Evolutionary conservation across 2,797 vertebrate genomes (phyloP).

Genomic region (Calcarius lapponicus): DNA sequence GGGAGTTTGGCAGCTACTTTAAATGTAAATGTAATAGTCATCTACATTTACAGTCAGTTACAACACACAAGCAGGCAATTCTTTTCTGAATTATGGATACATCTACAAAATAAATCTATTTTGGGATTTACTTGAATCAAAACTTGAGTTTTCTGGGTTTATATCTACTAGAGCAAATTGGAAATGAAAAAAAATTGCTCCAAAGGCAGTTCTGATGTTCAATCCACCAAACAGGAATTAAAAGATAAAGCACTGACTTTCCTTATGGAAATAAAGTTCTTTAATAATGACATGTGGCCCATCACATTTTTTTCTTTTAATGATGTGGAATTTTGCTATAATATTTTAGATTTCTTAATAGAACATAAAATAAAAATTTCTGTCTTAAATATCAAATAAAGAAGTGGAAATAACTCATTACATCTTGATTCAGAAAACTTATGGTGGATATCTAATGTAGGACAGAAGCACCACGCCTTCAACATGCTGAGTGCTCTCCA

Average conservation of each 20-base stretch:
- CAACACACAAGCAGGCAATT: neutral
- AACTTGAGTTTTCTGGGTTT: neutral
- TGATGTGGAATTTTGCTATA: neutral
- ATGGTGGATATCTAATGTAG: neutral
- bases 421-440: neutral
- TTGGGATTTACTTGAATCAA: neutral
- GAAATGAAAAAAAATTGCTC: neutral
- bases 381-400: neutral
- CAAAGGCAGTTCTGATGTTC: neutral
- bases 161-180: neutral
- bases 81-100: neutral
- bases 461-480: neutral
- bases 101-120: neutral
- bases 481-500: neutral
- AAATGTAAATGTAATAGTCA: neutral
- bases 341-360: neutral
- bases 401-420: neutral
- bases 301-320: neutral
- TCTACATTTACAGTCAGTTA: neutral
- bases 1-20: neutral
- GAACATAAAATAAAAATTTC: neutral
- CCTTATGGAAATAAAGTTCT: neutral
- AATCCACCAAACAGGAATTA: neutral
- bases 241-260: neutral
- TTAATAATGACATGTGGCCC: neutral